Evolutionary conservation across 2,113 vertebrate species (phyloP).

Genomic region (Monopterus albus): DNA sequence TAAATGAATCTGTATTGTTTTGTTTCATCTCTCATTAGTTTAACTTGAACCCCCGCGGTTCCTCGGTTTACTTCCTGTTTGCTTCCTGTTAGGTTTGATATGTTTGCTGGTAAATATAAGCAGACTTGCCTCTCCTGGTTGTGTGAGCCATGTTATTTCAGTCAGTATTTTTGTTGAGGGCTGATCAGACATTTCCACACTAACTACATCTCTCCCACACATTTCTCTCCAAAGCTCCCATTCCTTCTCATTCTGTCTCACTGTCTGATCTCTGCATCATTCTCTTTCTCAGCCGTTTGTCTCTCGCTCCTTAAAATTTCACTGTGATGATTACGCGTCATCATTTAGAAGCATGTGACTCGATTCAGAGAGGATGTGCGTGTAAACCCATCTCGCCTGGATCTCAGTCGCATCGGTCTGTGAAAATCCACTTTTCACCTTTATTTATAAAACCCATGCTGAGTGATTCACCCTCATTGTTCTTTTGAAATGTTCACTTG

Average conservation of each 20-base stretch:
- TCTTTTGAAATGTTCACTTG: too few species aligned
- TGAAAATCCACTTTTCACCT: slow-evolving; percentile 14
- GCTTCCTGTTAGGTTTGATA: background rate
- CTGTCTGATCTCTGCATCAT: slow-evolving; percentile 14
- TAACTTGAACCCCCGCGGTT: too few species aligned
- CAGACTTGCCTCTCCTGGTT: background rate
- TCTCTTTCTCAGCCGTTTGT: slow-evolving; percentile 17
- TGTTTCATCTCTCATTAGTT: background rate
- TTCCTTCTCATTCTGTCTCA: background rate
- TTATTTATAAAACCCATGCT: slow-evolving; percentile 20
- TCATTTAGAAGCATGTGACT: slow-evolving; percentile 23
- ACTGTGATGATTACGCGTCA: background rate
- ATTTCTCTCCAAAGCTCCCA: background rate
- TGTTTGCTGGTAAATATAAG: background rate
- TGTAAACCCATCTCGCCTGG: too few species aligned
- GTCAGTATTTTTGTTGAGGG: background rate
- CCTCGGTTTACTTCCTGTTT: background rate
- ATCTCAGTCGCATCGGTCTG: background rate
- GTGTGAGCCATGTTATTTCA: slow-evolving; percentile 1
- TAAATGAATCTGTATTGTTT: background rate
- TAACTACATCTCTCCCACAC: background rate
- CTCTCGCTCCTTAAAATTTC: background rate
- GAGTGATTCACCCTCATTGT: slow-evolving; percentile 3
- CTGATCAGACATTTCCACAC: background rate
- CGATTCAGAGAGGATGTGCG: background rate